Conservation (phyloP, 1,140 invertebrate genomes). For the Grapholita molesta region DNA sequence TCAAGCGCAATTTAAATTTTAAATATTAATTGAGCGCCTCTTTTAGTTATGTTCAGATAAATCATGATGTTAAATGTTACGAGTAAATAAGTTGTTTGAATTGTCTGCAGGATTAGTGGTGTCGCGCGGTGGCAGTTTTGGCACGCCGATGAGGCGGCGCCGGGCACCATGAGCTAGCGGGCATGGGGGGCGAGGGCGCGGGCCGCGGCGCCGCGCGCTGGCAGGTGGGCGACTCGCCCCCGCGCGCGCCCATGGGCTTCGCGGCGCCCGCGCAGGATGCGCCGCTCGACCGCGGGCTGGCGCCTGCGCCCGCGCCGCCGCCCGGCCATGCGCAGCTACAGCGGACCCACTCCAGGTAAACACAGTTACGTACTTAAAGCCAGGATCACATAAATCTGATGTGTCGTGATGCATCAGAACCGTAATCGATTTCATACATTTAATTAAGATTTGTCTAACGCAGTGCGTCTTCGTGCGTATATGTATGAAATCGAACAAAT, state of each 20-base stretch:
- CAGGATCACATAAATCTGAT: too few relatives aligned
- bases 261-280: constrained; percentile 70
- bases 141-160: constrained; percentile 43
- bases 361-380: not conserved
- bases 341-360: constrained; percentile 84
- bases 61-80: too few relatives aligned
- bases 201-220: constrained; percentile 83
- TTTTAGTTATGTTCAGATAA: too few relatives aligned
- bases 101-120: not conserved
- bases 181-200: constrained; percentile 78
- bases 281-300: constrained; percentile 67
- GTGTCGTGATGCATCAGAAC: too few relatives aligned
- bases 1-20: too few relatives aligned
- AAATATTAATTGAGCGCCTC: too few relatives aligned
- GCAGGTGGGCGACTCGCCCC: constrained; percentile 79
- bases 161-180: constrained; percentile 69
- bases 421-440: too few relatives aligned
- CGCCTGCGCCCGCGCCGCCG: constrained; percentile 73
- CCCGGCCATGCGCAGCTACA: constrained; percentile 78
- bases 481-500: too few relatives aligned
- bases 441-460: too few relatives aligned
- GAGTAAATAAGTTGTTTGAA: not conserved
- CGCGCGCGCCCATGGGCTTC: constrained; percentile 79
- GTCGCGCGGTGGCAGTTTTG: not conserved
- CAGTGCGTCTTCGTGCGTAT: too few relatives aligned